These are phyloP conservation scores for Sinosuthora webbiana DNA, from an alignment of 2,113 vertebrate species.

Conservation along the genomic window DNA sequence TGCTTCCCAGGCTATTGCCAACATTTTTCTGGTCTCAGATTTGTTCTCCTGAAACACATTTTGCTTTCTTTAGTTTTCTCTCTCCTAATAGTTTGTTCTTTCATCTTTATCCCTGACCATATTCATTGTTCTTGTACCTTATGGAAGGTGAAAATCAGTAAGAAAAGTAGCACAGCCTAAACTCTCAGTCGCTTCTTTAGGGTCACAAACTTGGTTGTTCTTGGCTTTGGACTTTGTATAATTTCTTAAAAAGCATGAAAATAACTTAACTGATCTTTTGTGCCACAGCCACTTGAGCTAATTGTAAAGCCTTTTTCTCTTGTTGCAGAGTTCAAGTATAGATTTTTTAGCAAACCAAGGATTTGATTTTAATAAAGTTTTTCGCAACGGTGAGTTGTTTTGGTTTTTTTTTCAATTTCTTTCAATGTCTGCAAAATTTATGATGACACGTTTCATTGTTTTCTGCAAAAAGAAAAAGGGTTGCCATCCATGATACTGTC, in stretches of 20 bases:
- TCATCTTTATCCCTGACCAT: background rate
- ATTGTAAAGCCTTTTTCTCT: conserved; percentile 24
- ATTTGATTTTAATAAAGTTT: conserved; percentile 99
- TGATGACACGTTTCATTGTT: background rate
- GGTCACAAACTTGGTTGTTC: background rate
- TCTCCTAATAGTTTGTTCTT: background rate
- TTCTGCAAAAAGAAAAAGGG: background rate
- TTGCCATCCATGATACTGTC: background rate
- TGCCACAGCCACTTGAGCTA: background rate
- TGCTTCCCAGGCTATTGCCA: background rate
- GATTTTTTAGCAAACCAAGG: conserved; percentile 98
- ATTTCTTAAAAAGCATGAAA: background rate
- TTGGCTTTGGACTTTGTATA: background rate
- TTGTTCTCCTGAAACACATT: background rate
- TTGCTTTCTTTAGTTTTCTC: background rate
- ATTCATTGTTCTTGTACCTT: background rate
- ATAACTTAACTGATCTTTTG: background rate
- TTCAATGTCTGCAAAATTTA: background rate
- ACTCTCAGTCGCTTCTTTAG: background rate
- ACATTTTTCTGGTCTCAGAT: background rate
- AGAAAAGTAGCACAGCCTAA: background rate
- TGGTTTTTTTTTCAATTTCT: background rate
- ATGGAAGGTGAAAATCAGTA: background rate
- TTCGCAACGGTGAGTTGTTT: conserved; percentile 85
- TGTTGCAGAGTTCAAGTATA: conserved; percentile 95